These are phyloP conservation scores for Apistogramma diplotaenia DNA, from an alignment of 2,113 vertebrate species.

Conservation along the genomic window DNA sequence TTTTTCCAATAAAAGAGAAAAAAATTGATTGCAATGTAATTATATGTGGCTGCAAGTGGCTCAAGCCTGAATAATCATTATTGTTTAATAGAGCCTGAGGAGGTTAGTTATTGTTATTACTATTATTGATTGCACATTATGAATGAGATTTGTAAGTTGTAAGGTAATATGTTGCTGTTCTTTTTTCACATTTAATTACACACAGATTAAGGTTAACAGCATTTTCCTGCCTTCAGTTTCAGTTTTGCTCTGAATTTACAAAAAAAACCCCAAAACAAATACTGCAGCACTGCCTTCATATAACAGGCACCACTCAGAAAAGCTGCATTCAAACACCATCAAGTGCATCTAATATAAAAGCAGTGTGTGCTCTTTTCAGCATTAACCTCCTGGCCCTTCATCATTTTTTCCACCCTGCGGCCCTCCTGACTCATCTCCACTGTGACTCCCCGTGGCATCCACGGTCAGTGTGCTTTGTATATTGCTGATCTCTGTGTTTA, in stretches of 20 bases:
- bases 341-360: slow-evolving; percentile 28
- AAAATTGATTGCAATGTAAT: neutral
- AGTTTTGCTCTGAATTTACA: neutral
- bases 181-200: neutral
- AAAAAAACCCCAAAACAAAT: neutral
- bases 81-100: neutral
- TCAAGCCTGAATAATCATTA: neutral
- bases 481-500: slow-evolving; percentile 58
- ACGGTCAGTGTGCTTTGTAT: slow-evolving; percentile 47
- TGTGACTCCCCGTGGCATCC: slow-evolving; percentile 35
- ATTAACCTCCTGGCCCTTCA: slow-evolving; percentile 28
- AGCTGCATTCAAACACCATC: neutral
- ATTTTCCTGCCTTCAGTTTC: neutral
- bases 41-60: neutral
- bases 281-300: neutral
- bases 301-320: neutral
- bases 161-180: neutral
- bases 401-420: slow-evolving; percentile 25
- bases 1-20: neutral
- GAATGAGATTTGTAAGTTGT: neutral
- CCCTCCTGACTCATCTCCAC: slow-evolving; percentile 46
- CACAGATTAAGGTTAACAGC: neutral
- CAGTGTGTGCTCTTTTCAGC: slow-evolving; percentile 30
- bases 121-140: neutral
- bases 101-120: neutral